A percentile compares a stretch with the other conserved stretches of the same genome.
These are phyloP conservation scores for Caenorhabditis macrosperma DNA, from an alignment of 2,888 invertebrate species.

Conservation along the genomic window DNA sequence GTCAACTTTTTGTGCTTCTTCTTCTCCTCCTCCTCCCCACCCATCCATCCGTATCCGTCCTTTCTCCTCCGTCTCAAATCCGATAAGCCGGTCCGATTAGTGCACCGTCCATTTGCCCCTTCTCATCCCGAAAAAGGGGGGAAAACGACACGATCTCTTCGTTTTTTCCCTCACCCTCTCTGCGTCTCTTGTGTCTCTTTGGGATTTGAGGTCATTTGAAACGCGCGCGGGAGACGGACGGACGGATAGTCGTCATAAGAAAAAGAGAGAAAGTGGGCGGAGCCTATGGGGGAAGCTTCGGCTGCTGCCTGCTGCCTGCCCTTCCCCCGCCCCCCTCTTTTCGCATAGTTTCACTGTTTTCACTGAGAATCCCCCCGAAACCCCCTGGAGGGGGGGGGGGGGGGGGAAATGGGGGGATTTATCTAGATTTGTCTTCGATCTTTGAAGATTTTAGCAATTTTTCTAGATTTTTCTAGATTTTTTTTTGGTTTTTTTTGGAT, in stretches of 20 bases:
- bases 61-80: conserved; percentile 25
- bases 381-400: conserved; percentile 27
- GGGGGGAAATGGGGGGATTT: conserved; percentile 25
- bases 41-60: conserved; percentile 16
- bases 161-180: conserved; percentile 27
- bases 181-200: conserved; percentile 22
- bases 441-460: conserved; percentile 3
- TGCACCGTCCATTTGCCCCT: conserved; percentile 49
- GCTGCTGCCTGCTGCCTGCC: too few relatives aligned
- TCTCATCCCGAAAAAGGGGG: background rate
- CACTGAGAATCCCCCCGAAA: too few relatives aligned
- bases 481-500: background rate
- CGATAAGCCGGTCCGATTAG: conserved; percentile 54
- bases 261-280: conserved; percentile 52
- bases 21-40: background rate
- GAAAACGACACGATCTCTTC: background rate
- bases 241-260: conserved; percentile 39
- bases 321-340: too few relatives aligned
- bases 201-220: conserved; percentile 4
- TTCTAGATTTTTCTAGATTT: background rate
- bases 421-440: background rate
- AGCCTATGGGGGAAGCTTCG: conserved; percentile 30
- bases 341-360: conserved; percentile 16
- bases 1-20: background rate
- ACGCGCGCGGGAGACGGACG: too few relatives aligned